These are phyloP conservation scores for Cuniculus paca DNA, from an alignment of 2,797 vertebrate genomes.

Conservation along the genomic window DNA sequence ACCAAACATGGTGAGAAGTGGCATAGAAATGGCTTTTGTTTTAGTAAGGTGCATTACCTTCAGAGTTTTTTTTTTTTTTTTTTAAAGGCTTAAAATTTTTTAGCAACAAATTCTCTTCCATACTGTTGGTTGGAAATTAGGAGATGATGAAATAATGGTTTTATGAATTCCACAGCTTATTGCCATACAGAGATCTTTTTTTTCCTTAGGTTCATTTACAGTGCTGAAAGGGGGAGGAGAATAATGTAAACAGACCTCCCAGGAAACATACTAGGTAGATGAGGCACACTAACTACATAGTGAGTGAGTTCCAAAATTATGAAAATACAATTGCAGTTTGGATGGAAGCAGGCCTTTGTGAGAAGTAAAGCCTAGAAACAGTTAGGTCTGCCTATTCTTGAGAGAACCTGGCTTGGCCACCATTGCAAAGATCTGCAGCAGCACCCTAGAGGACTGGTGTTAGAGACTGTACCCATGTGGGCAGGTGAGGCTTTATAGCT, in stretches of 20 bases:
- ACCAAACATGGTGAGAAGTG: neutral
- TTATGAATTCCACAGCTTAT: neutral
- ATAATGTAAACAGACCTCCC: no score
- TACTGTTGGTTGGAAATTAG: neutral
- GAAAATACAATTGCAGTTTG: neutral
- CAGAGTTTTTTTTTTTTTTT: neutral
- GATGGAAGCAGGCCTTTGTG: neutral
- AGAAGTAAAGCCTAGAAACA: neutral
- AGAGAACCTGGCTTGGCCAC: neutral
- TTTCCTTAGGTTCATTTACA: neutral
- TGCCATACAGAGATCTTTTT: neutral
- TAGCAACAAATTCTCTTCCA: neutral
- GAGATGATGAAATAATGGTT: neutral
- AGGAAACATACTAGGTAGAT: neutral
- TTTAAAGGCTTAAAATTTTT: neutral
- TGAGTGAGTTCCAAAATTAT: neutral
- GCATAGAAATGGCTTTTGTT: neutral
- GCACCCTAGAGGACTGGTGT: neutral
- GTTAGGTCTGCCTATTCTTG: neutral
- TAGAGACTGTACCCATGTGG: neutral
- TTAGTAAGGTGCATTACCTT: conserved; percentile 6
- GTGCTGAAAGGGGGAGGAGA: neutral
- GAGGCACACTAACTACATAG: neutral
- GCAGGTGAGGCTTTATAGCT: neutral
- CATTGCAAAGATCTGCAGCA: neutral